Evolutionary conservation across 2,888 invertebrate species (phyloP).

Genomic region (Diarsia dahlii): DNA sequence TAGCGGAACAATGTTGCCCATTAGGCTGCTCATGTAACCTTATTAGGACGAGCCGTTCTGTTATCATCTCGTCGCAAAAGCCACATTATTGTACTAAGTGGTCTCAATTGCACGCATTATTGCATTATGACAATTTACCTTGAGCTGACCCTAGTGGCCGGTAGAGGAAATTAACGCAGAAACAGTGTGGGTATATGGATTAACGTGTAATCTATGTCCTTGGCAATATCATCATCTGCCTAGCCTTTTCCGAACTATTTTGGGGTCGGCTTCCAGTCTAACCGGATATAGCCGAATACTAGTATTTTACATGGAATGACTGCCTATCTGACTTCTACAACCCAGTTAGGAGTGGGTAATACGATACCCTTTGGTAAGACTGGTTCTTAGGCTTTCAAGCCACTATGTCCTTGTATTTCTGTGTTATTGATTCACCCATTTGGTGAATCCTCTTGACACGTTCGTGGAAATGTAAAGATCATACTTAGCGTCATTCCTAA

Average conservation of each 20-base stretch:
- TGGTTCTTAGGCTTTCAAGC: too few relatives aligned
- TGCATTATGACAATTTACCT: constrained; percentile 57
- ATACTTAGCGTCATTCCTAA: neutral
- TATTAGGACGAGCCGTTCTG: constrained; percentile 51
- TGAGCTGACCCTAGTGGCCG: constrained; percentile 39
- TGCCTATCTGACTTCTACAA: too few relatives aligned
- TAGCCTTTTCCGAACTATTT: too few relatives aligned
- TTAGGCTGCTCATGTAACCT: constrained; percentile 57
- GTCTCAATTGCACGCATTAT: constrained; percentile 59
- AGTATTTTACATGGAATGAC: too few relatives aligned
- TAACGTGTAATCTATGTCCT: constrained; percentile 34
- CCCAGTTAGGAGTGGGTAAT: too few relatives aligned
- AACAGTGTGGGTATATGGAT: constrained; percentile 29
- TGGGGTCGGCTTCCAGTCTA: too few relatives aligned
- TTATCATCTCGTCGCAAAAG: constrained; percentile 52
- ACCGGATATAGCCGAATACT: too few relatives aligned
- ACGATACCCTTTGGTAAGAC: too few relatives aligned
- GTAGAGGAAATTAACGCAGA: constrained; percentile 49
- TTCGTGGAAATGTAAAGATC: constrained; percentile 3
- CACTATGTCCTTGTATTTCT: constrained; percentile 24
- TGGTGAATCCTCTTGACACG: too few relatives aligned
- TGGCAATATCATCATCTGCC: neutral
- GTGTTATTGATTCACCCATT: neutral
- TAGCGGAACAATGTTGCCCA: constrained; percentile 49
- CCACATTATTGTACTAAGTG: constrained; percentile 50